Base-by-base conservation (phyloP, 2,797 vertebrate species). In the Capromys pilorides region DNA sequence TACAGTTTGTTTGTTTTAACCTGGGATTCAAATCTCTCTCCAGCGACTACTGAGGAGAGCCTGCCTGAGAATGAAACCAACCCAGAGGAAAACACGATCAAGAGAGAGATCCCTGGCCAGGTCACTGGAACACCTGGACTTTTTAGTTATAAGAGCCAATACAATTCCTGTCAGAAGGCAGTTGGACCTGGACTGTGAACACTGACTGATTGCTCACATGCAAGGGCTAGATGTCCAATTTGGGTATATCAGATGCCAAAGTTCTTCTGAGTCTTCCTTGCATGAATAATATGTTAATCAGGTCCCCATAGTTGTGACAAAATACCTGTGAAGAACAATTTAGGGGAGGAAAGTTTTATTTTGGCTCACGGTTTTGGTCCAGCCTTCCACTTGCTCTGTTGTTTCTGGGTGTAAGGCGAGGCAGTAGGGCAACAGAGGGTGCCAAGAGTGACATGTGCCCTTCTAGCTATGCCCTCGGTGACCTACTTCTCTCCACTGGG, bases 41-140 rank as follows among this genome's bases (percentile, higher is more conserved):
- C 31, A 54, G 91, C 92, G 86, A 93, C 13, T 61, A 62, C 39
- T 14, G 82, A 78, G 67, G 62, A 95, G 54, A 91, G n/a, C 24
- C 62, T 94, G 77, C 45, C 33, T 75, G 73, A 59, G 86, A 90
- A 87, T 54, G 86, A 93, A 93, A 91, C 24, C 19, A 82, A 85
- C 73, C 33, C 73, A 92, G 61, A 93, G 85, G 89, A 89, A 97
- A 94, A 95, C 77, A 93, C 84, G 95, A 94, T 95, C 78, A 79
- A 93, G 82, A 96, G 88, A 93, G 21, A 81, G 83, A 85, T n/a
- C 81, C 82, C 78, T 93, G 71, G 92, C 45, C 1, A 0, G 62
- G 91, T 88, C 79, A 80, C 66, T 71, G 51, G 57, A 93, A 96
- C 90, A 96, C 95, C 86, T 96, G 91, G 81, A 36, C 77, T 94